Evolutionary conservation across 2,797 vertebrate genomes (phyloP).

Genomic region (Allobates femoralis): DNA sequence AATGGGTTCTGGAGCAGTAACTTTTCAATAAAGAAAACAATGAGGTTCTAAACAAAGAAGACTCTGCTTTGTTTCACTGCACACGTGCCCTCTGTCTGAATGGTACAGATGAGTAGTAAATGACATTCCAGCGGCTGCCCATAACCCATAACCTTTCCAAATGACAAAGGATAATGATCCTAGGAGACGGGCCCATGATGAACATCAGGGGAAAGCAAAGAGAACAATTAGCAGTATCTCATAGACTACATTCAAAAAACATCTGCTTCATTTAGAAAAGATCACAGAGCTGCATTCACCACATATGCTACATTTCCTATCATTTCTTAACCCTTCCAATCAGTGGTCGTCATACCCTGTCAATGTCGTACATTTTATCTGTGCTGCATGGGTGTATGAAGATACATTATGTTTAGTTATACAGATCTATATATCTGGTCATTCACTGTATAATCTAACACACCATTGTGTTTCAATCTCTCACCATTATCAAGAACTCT

Average conservation of each 20-base stretch:
- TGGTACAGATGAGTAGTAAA: slow-evolving; percentile 62
- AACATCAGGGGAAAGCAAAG: slow-evolving; percentile 60
- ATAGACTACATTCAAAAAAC: slow-evolving; percentile 63
- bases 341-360: slow-evolving; percentile 41
- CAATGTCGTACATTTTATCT: slow-evolving; percentile 5
- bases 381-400: neutral
- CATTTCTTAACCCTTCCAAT: slow-evolving; percentile 56
- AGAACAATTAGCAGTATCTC: slow-evolving; percentile 61
- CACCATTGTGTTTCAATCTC: neutral
- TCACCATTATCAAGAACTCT: neutral
- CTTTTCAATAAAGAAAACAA: neutral
- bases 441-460: neutral
- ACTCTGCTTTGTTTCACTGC: slow-evolving; percentile 43
- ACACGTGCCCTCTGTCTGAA: slow-evolving; percentile 56
- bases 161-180: slow-evolving; percentile 62
- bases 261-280: slow-evolving; percentile 65
- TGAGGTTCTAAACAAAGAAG: slow-evolving; percentile 54
- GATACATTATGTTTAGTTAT: neutral
- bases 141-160: slow-evolving; percentile 60
- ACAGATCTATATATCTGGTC: neutral
- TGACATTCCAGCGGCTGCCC: slow-evolving; percentile 61
- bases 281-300: slow-evolving; percentile 54
- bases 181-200: slow-evolving; percentile 59
- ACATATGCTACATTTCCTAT: slow-evolving; percentile 52
- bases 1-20: slow-evolving; percentile 12